A percentile compares a stretch with the other conserved stretches of the same genome.
Conservation (phyloP, 2,113 vertebrate species). For the Protomyctophum bolini region DNA sequence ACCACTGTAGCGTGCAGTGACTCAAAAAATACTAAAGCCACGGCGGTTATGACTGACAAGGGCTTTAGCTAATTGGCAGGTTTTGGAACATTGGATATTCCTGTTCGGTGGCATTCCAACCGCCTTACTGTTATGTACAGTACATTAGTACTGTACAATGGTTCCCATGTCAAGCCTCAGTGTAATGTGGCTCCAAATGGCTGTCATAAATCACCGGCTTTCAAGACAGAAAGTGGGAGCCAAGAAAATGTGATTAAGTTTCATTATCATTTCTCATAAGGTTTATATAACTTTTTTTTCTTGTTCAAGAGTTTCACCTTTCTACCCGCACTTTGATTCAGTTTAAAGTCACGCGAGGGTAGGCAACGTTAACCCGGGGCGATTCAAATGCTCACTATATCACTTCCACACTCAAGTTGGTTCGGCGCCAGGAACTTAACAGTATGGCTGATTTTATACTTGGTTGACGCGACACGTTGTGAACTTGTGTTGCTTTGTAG, state of each 20-base stretch:
- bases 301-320: too few relatives aligned
- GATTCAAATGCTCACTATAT: too few relatives aligned
- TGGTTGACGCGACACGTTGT: too few relatives aligned
- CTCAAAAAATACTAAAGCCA: conserved; percentile 49
- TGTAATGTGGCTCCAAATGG: conserved; percentile 1
- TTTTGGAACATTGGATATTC: conserved; percentile 40
- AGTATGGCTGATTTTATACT: too few relatives aligned
- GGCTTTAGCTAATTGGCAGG: conserved; percentile 34
- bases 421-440: too few relatives aligned
- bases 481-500: too few relatives aligned
- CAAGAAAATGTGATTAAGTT: background rate
- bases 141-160: background rate
- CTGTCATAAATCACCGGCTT: background rate
- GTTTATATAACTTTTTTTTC: background rate
- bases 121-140: background rate
- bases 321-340: too few relatives aligned
- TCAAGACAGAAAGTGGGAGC: too few relatives aligned
- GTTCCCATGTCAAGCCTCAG: conserved; percentile 1
- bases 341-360: too few relatives aligned
- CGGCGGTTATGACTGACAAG: conserved; percentile 12
- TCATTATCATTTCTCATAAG: background rate
- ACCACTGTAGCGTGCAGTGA: conserved; percentile 20
- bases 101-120: conserved; percentile 56
- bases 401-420: too few relatives aligned
- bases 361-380: too few relatives aligned